phyloP scores from a whole-genome alignment of 2,888 invertebrate species.

The Drosophila melanosoma region DNA sequence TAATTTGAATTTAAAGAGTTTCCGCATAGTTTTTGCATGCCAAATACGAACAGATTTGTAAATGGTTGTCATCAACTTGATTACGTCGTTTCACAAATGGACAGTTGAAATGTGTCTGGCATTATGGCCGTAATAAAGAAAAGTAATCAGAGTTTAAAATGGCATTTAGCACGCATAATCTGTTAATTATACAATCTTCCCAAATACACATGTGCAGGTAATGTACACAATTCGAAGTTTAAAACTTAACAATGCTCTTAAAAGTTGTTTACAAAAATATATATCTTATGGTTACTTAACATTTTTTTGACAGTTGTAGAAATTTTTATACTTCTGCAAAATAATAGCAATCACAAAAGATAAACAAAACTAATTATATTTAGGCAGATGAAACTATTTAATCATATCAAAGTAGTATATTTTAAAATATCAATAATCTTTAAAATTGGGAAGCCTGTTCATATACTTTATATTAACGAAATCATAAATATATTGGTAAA shows the following conservation, averaged over 20 bases:
- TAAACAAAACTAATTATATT: too few relatives aligned
- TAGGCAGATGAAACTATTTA: too few relatives aligned
- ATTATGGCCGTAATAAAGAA: conserved; percentile 1
- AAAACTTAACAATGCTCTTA: background rate
- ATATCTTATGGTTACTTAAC: background rate
- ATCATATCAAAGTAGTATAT: too few relatives aligned
- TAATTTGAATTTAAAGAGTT: conserved; percentile 76
- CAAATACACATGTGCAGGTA: background rate
- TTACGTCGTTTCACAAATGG: conserved; percentile 42
- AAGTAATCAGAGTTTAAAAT: background rate
- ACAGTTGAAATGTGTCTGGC: conserved; percentile 24
- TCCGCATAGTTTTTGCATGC: conserved; percentile 66
- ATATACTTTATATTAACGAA: background rate
- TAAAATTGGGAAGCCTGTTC: background rate
- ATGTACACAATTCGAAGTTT: background rate
- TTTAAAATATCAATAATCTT: too few relatives aligned
- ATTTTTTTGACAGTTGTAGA: too few relatives aligned
- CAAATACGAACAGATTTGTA: conserved; percentile 48
- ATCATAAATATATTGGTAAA: too few relatives aligned
- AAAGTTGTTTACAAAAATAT: background rate
- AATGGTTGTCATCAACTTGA: conserved; percentile 56
- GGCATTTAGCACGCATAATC: background rate
- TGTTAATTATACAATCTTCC: background rate
- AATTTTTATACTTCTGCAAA: background rate
- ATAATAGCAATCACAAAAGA: background rate